phyloP scores from a whole-genome alignment of 2,797 vertebrate species.

The Hydrocynus forskahlii region DNA sequence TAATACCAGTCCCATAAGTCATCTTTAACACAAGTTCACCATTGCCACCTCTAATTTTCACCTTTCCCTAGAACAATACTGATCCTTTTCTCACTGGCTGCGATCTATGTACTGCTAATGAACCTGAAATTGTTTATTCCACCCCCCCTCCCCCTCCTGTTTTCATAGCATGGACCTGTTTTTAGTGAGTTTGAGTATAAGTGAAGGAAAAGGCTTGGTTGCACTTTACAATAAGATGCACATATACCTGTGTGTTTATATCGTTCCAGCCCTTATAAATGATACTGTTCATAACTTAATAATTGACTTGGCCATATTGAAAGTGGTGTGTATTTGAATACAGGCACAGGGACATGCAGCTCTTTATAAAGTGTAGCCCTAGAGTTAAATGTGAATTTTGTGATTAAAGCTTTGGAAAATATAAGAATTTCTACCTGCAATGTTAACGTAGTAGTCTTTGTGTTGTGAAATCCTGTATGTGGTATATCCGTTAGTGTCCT shows the following conservation, averaged over 20 bases:
- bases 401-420: constrained; percentile 53
- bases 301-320: constrained; percentile 25
- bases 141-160: background rate
- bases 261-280: background rate
- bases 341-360: constrained; percentile 9
- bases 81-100: constrained; percentile 17
- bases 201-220: constrained; percentile 43
- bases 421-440: constrained; percentile 41
- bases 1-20: no score
- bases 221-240: constrained; percentile 52
- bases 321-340: no score
- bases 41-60: background rate
- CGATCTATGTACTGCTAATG: constrained; percentile 27
- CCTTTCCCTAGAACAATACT: constrained; percentile 9
- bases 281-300: background rate
- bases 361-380: constrained; percentile 79
- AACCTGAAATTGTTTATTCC: constrained; percentile 14
- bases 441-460: constrained; percentile 52
- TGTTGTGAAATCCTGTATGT: constrained; percentile 83
- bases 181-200: constrained; percentile 43
- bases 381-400: constrained; percentile 64
- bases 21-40: no score
- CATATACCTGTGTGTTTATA: constrained; percentile 19
- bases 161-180: constrained; percentile 50
- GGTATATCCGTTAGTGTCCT: constrained; percentile 61